These are phyloP conservation scores for Zeus faber DNA, from an alignment of 2,113 vertebrate species.

Conservation along the genomic window DNA sequence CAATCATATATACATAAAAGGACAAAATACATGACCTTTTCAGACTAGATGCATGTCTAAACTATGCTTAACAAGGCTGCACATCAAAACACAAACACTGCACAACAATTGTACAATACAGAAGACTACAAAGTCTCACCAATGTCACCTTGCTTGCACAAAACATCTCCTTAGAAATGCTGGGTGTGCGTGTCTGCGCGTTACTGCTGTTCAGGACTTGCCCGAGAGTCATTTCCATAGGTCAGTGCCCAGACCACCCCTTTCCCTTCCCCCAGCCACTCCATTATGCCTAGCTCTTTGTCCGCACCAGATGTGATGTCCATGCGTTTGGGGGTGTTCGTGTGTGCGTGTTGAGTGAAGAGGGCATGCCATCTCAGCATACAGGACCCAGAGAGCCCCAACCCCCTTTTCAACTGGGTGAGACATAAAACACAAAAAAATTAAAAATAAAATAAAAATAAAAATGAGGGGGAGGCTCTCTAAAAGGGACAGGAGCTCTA, in stretches of 20 bases:
- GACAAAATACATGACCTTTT: too few species aligned
- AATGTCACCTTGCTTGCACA: too few species aligned
- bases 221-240: slow-evolving; percentile 69
- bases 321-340: background rate
- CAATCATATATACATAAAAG: too few species aligned
- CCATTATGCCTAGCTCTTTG: slow-evolving; percentile 56
- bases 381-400: slow-evolving; percentile 3
- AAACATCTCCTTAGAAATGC: too few species aligned
- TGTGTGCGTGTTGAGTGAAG: slow-evolving; percentile 26
- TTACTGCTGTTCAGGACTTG: slow-evolving; percentile 26
- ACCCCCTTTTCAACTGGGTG: slow-evolving; percentile 10
- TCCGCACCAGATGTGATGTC: slow-evolving; percentile 62
- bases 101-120: too few species aligned
- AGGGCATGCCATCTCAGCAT: slow-evolving; percentile 5
- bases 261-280: slow-evolving; percentile 6
- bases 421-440: background rate
- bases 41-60: too few species aligned
- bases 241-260: slow-evolving; percentile 41
- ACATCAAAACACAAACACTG: too few species aligned
- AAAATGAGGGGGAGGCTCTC: too few species aligned
- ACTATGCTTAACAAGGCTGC: too few species aligned
- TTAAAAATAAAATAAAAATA: background rate
- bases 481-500: too few species aligned
- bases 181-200: background rate
- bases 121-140: too few species aligned